A percentile compares a stretch with the other conserved stretches of the same genome.
These are phyloP conservation scores for Diphyllodes magnificus DNA, from an alignment of 2,113 vertebrate genomes.

Conservation along the genomic window DNA sequence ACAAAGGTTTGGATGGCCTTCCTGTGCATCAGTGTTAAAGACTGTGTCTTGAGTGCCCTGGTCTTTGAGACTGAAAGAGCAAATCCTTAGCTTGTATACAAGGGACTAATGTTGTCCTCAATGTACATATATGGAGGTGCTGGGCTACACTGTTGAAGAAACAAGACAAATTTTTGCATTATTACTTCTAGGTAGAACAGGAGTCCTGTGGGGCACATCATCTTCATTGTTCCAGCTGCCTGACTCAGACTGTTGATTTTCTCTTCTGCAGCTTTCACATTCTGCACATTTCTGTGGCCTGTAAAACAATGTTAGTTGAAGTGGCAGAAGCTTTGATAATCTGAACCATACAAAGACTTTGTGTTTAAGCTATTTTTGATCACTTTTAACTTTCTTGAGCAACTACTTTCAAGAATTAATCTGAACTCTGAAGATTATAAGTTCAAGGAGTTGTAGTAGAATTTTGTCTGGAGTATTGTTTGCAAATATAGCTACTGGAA, in stretches of 20 bases:
- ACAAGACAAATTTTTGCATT: not conserved
- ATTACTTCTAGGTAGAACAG: conserved; percentile 51
- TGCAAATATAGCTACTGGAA: not conserved
- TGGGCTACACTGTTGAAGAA: not conserved
- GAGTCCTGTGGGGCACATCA: conserved; percentile 5
- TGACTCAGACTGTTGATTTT: conserved; percentile 44
- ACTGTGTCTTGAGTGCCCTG: not conserved
- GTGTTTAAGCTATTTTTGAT: not conserved
- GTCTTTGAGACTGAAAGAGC: not conserved
- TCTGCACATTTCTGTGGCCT: conserved; percentile 5
- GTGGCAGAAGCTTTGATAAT: not conserved
- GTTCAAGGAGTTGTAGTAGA: not conserved
- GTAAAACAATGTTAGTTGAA: not conserved
- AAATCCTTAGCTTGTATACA: not conserved
- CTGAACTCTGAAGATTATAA: not conserved
- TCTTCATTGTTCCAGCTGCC: conserved; percentile 70
- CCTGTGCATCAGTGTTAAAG: not conserved
- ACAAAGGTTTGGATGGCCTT: not conserved
- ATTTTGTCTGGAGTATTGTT: not conserved
- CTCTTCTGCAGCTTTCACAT: not conserved
- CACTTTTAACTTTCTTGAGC: not conserved
- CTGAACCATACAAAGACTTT: not conserved
- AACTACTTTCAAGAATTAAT: not conserved
- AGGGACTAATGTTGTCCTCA: not conserved
- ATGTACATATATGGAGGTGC: not conserved